Evolutionary conservation across 1,140 invertebrate species (phyloP).

Genomic region (Brachionus rubens): DNA sequence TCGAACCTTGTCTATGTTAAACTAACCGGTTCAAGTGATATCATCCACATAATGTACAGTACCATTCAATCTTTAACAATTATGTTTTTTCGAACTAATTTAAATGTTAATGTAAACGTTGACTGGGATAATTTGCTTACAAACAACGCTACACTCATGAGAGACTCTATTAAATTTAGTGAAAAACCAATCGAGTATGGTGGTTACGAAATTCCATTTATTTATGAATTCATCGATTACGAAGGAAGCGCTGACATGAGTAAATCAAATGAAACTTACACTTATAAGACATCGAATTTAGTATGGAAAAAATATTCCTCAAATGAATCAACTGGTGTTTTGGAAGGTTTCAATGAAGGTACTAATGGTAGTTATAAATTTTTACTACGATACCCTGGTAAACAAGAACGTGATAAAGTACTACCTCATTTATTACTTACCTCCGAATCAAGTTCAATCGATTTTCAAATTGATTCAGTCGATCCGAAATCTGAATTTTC

Average conservation of each 20-base stretch:
- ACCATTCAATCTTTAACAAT: slow-evolving; percentile 36
- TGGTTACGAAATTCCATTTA: slow-evolving; percentile 17
- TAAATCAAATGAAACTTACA: slow-evolving; percentile 25
- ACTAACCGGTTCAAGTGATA: slow-evolving; percentile 1
- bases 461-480: slow-evolving; percentile 32
- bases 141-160: slow-evolving; percentile 8
- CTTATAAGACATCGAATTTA: neutral
- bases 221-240: slow-evolving; percentile 38
- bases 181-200: slow-evolving; percentile 21
- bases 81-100: slow-evolving; percentile 23
- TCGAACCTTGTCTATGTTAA: slow-evolving; percentile 24
- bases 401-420: neutral
- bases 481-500: slow-evolving; percentile 13
- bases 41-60: slow-evolving; percentile 14
- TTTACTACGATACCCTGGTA: neutral
- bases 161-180: slow-evolving; percentile 19
- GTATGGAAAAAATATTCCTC: slow-evolving; percentile 16
- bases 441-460: slow-evolving; percentile 32
- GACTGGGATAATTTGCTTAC: slow-evolving; percentile 1
- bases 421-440: slow-evolving; percentile 23
- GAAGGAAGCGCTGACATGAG: slow-evolving; percentile 27
- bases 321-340: slow-evolving; percentile 18
- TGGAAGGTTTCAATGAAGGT: neutral
- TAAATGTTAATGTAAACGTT: slow-evolving; percentile 7
- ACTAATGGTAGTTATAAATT: slow-evolving; percentile 31